Base-by-base conservation (phyloP, 2,113 vertebrate species). In the Oriolus oriolus region DNA sequence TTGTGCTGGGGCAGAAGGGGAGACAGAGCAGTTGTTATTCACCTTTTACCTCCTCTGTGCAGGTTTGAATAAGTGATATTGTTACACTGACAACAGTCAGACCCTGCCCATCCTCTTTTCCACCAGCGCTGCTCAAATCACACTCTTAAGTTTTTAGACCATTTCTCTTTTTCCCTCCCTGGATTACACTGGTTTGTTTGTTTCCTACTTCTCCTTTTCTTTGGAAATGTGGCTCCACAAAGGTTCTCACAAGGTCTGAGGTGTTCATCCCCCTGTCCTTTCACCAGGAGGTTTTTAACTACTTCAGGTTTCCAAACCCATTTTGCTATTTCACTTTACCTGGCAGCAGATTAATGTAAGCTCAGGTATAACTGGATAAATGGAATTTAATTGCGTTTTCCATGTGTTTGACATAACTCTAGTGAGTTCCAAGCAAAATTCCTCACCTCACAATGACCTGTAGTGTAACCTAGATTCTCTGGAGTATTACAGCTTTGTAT, bases 1-100 rank as follows among this genome's bases (percentile, higher is more conserved):
- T 10, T 1, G 0, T 39, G 24, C 50, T 59, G 0, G 0, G 75
- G 68, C 65, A 75, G 9, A 28, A 77, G 30, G 30, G 21, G n/a
- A 56, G 37, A 15, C 54, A 66, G 44, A 53, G 42, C 52, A 20
- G 3, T 65, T 64, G 13, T 57, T 70, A 6, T 0, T 71, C 63
- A 17, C 53, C 26, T 79, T 75, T 63, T 30, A 2, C 15, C 44
- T 84, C 39, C 17, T 28, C 73, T 74, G 47, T 16, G 20, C 54
- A 30, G 30, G 6, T 37, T 22, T 49, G 26, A 54, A 28, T 44
- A 7, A 44, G 26, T 42, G 90, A 33, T 50, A 11, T 17, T 50
- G 47, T 63, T 91, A 7, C 7, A 19, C 31, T 44, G 50, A 24
- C 35, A 24, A 0, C 1, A 7, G 8, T 33, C 84, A 65, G 28